Conservation (phyloP, 2,113 vertebrate species). For the Tupaia tana region DNA sequence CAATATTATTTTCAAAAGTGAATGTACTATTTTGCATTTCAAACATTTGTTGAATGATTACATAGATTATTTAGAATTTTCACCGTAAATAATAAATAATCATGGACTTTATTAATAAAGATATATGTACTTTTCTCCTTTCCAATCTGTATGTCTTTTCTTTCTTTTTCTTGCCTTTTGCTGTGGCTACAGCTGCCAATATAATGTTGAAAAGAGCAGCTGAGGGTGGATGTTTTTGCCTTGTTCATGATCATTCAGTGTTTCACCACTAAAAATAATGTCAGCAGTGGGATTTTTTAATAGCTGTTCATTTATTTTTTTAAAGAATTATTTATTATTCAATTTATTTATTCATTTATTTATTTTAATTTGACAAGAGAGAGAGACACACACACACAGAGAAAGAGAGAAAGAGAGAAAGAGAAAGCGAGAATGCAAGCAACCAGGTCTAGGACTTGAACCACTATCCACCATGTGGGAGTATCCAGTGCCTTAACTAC, state of each 20-base stretch:
- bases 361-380: too few relatives aligned
- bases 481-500: too few relatives aligned
- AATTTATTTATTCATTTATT: too few relatives aligned
- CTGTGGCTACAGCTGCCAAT: neutral
- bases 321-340: too few relatives aligned
- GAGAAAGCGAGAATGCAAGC: too few relatives aligned
- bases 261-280: neutral
- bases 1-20: neutral
- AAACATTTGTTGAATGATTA: neutral
- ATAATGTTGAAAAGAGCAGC: neutral
- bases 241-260: neutral
- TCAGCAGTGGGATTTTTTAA: neutral
- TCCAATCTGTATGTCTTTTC: neutral
- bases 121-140: neutral
- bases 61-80: neutral
- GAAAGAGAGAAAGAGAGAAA: too few relatives aligned
- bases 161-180: neutral
- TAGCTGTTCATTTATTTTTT: too few relatives aligned
- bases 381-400: too few relatives aligned
- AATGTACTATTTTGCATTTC: neutral
- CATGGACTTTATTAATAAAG: neutral
- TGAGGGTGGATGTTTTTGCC: neutral
- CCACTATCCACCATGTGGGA: too few relatives aligned
- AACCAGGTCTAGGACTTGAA: too few relatives aligned
- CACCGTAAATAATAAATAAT: neutral